phyloP scores from a whole-genome alignment of 2,888 invertebrate genomes.

The Belgica antarctica region DNA sequence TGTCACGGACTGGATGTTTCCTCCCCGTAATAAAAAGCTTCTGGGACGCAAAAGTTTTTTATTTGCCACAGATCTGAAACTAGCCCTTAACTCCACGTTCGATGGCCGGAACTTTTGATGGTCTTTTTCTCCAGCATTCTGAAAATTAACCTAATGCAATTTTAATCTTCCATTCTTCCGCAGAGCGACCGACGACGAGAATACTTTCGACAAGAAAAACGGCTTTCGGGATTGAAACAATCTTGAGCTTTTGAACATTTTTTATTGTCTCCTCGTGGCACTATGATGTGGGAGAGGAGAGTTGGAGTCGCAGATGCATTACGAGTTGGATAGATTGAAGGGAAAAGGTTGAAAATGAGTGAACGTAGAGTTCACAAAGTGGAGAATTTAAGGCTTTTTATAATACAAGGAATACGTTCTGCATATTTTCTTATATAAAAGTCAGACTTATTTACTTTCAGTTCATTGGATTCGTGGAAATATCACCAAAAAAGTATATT shows the following conservation, averaged over 20 bases:
- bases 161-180: conserved; percentile 31
- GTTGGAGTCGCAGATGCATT: conserved; percentile 6
- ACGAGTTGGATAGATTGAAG: too few species aligned
- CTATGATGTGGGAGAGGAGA: background rate
- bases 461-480: too few species aligned
- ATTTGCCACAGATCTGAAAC: background rate
- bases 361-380: too few species aligned
- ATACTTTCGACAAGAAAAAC: background rate
- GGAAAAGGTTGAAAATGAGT: too few species aligned
- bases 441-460: too few species aligned
- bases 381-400: too few species aligned
- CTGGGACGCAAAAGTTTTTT: background rate
- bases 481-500: too few species aligned
- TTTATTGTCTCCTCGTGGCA: background rate
- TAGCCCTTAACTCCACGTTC: conserved; percentile 5
- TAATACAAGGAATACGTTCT: too few species aligned
- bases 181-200: conserved; percentile 13
- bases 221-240: background rate
- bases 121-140: background rate
- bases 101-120: conserved; percentile 15
- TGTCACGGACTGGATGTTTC: conserved; percentile 9
- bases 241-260: background rate
- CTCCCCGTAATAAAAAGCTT: background rate
- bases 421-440: too few species aligned
- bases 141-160: conserved; percentile 37